These are phyloP conservation scores for Ctenicera cuprea DNA, from an alignment of 2,888 invertebrate genomes.

Conservation along the genomic window DNA sequence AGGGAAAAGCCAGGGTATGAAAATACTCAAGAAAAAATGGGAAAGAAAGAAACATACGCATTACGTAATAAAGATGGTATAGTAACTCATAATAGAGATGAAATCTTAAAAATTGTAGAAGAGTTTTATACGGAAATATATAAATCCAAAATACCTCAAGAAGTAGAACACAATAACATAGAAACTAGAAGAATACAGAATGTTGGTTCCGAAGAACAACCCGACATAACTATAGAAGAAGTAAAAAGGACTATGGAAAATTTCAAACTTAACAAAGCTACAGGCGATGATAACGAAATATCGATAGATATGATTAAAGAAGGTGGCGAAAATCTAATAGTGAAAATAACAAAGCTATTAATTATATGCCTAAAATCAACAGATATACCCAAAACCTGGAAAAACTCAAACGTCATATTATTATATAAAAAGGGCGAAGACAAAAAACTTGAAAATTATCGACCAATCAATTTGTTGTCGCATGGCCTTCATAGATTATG, in stretches of 20 bases:
- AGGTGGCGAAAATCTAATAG: neutral
- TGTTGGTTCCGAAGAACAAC: constrained; percentile 10
- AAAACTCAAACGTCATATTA: constrained; percentile 9
- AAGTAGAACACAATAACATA: no score
- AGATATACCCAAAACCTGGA: constrained; percentile 15
- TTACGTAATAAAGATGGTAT: no score
- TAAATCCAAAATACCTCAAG: no score
- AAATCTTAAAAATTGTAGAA: no score
- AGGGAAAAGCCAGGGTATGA: no score
- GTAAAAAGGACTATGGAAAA: neutral
- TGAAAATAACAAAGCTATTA: neutral
- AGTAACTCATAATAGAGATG: no score
- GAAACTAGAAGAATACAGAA: neutral
- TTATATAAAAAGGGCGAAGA: neutral
- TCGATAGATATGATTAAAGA: neutral
- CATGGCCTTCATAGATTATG: constrained; percentile 16
- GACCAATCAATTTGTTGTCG: neutral
- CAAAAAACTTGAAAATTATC: neutral
- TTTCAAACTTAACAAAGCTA: neutral
- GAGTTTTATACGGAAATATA: no score
- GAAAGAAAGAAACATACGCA: no score
- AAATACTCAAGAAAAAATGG: no score
- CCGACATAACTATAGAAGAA: constrained; percentile 6
- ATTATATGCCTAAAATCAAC: neutral
- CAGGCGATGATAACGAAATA: neutral